Conservation (phyloP, 2,888 invertebrate species). For the Rhynchonema sp. region DNA sequence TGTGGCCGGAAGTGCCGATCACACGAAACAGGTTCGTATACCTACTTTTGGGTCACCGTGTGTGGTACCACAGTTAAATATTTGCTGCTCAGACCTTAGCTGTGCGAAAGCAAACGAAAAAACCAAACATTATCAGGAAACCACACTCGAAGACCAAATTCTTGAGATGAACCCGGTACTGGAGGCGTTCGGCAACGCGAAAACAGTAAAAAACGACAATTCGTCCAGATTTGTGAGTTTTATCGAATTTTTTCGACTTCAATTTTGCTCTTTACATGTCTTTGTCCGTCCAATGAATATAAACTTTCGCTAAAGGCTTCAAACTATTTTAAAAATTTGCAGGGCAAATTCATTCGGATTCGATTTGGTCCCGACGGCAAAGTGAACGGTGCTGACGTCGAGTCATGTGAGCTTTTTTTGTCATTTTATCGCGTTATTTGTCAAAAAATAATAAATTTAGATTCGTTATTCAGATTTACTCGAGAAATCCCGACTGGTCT, state of each 20-base stretch:
- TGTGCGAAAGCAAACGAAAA: no score
- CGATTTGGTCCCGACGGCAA: conserved; percentile 17
- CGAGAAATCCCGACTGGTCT: conserved; percentile 39
- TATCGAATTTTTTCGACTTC: background rate
- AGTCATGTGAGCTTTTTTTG: conserved; percentile 18
- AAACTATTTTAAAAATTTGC: conserved; percentile 3
- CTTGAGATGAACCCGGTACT: conserved; percentile 12
- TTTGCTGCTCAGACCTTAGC: no score
- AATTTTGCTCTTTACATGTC: background rate
- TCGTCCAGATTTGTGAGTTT: conserved; percentile 20
- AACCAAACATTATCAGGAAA: no score
- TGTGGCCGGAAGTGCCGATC: conserved; percentile 11
- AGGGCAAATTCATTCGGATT: conserved; percentile 25
- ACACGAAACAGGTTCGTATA: background rate
- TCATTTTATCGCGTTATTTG: background rate
- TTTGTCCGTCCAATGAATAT: background rate
- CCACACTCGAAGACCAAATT: conserved; percentile 1
- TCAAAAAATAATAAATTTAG: background rate
- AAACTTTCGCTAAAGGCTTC: background rate
- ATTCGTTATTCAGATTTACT: conserved; percentile 1
- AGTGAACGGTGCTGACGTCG: conserved; percentile 18
- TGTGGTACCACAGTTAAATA: no score
- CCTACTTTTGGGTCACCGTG: no score
- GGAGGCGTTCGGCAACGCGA: conserved; percentile 24
- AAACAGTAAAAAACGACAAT: conserved; percentile 22